Conservation (phyloP, 1,140 invertebrate genomes). For the Argopecten irradians region DNA sequence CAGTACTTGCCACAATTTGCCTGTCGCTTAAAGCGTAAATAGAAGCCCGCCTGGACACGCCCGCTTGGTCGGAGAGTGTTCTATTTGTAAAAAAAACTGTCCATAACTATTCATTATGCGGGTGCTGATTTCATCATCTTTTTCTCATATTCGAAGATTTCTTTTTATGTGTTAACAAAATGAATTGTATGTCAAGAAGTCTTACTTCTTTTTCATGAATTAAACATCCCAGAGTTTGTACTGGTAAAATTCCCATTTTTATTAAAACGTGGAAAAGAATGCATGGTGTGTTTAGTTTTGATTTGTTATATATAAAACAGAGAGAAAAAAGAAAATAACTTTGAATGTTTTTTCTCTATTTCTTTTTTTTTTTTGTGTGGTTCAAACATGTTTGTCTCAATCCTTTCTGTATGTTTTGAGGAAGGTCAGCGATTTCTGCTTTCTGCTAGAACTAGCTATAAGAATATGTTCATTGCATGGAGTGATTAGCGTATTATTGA, state of each 20-base stretch:
- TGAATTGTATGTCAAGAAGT: slow-evolving; percentile 3
- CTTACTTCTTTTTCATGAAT: background rate
- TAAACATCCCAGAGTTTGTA: background rate
- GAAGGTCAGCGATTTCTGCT: slow-evolving; percentile 4
- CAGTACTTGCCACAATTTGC: background rate
- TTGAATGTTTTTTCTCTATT: background rate
- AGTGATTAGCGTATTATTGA: background rate
- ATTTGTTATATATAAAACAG: background rate
- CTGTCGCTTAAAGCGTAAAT: slow-evolving; percentile 14
- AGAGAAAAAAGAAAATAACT: slow-evolving; percentile 18
- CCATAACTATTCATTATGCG: background rate
- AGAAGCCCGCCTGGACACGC: background rate
- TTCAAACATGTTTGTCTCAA: background rate
- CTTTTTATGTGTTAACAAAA: background rate
- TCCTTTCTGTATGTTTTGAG: background rate
- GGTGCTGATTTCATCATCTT: slow-evolving; percentile 1
- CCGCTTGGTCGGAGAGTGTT: background rate
- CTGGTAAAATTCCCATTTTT: slow-evolving; percentile 4
- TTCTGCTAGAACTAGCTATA: background rate
- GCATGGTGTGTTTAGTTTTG: slow-evolving; percentile 6
- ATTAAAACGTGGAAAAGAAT: background rate
- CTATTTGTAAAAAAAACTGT: background rate
- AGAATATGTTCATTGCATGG: slow-evolving; percentile 10
- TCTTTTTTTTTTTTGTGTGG: background rate
- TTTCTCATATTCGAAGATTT: background rate